Base-by-base conservation (phyloP, 2,797 vertebrate species). In the Lepilemur ruficaudatus region DNA sequence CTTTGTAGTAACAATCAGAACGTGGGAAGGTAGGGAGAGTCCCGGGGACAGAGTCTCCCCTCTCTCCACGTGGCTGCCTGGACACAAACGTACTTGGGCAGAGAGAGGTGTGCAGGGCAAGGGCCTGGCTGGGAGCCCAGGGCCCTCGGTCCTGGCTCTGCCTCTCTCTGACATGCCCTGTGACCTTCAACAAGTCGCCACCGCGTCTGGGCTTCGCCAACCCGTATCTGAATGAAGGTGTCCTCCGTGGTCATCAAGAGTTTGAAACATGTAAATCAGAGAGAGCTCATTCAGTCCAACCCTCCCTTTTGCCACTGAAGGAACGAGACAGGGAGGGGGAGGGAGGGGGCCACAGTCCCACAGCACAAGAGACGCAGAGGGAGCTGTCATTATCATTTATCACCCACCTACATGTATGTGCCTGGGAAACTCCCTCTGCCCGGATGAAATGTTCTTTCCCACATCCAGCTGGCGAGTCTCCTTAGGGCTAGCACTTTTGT, bases 331-430 rank as follows among this genome's bases (percentile, higher is more conserved):
- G 17, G 46, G 46, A 46, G 10, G 46, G 46, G 50, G 50, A 52
- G 46, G 43, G 38, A 9, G 1, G 8, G 22, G 67, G 65, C 30
- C 61, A 50, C 0, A 5, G 41, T 3, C 10, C 0, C 55, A 18
- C 2, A 1, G 78, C 4, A 7, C 2, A 12, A 13, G 32, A 3
- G 70, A 35, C 18, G 35, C 22, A n/a, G 43, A 75, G 30, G 23
- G 57, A 23, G 7, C 30, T 28, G 3, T 57, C 48, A 1, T 11
- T 63, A 9, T 63, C 85, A 20, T 20, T 61, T 14, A 18, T 61
- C 11, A 43, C 23, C 69, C 57, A 50, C 8, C 50, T 32, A 10
- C 7, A 2, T 10, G 18, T 12, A 2, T 10, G 18, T 12, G 28
- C 22, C 81, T 4, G 2, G 28, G 17, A 14, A 88, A 50, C 38